phyloP scores from a whole-genome alignment of 2,888 invertebrate genomes.

The Chironomus tentans region DNA sequence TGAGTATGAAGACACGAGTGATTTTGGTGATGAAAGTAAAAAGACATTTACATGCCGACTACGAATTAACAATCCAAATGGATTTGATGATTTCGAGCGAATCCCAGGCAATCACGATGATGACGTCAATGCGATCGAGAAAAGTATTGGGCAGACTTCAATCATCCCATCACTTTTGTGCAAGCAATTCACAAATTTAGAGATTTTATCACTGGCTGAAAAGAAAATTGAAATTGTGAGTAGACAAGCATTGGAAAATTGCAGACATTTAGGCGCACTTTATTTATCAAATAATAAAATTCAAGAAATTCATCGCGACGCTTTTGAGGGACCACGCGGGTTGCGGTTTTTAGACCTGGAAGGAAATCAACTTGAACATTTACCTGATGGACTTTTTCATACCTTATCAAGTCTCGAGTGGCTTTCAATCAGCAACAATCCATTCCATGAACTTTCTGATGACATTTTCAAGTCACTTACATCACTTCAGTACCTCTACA shows the following conservation, averaged over 20 bases:
- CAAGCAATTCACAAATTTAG: neutral
- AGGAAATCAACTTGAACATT: neutral
- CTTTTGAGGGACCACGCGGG: neutral
- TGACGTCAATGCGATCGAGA: neutral
- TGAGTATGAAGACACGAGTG: neutral
- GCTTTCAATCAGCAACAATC: neutral
- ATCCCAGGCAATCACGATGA: neutral
- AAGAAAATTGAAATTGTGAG: neutral
- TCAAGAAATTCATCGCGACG: neutral
- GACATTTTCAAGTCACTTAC: neutral
- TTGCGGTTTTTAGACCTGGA: neutral
- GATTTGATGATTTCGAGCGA: neutral
- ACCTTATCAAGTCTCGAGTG: neutral
- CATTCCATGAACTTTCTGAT: neutral
- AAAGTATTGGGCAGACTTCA: neutral
- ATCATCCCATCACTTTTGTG: neutral
- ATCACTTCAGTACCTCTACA: neutral
- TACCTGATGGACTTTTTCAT: neutral
- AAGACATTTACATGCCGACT: neutral
- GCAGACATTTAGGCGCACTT: neutral
- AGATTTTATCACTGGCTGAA: neutral
- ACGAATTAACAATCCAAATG: neutral
- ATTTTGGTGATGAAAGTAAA: neutral
- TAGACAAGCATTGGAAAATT: neutral
- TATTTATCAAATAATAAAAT: neutral